Conservation (phyloP, 1,140 invertebrate species). For the Dendroctonus ponderosae region DNA sequence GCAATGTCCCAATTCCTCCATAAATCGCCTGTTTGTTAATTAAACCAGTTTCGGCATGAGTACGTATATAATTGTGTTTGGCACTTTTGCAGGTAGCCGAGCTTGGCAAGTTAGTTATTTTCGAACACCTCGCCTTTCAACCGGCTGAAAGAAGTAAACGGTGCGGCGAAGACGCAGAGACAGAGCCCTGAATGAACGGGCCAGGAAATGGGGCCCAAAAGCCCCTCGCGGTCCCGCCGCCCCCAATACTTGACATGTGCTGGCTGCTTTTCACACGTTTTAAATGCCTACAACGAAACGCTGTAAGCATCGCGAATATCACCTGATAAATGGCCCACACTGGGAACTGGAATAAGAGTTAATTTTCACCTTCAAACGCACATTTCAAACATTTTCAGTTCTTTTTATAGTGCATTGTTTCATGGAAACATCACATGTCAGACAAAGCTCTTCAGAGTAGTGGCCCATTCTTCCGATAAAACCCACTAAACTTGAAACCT, state of each 20-base stretch:
- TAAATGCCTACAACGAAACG: slow-evolving; percentile 23
- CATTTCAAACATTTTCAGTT: too few relatives aligned
- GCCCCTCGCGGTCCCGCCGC: slow-evolving; percentile 24
- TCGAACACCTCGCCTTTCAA: slow-evolving; percentile 44
- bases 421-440: too few relatives aligned
- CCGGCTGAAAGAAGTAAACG: slow-evolving; percentile 43
- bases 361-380: slow-evolving; percentile 1
- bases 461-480: too few relatives aligned
- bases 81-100: slow-evolving; percentile 29
- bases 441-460: too few relatives aligned
- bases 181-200: slow-evolving; percentile 14
- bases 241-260: slow-evolving; percentile 41
- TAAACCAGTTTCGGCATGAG: slow-evolving; percentile 1
- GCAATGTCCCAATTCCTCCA: too few relatives aligned
- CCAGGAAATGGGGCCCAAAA: slow-evolving; percentile 37
- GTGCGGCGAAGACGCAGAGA: slow-evolving; percentile 19
- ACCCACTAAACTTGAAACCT: too few relatives aligned
- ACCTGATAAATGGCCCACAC: slow-evolving; percentile 18
- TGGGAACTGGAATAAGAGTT: slow-evolving; percentile 22
- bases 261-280: slow-evolving; percentile 43
- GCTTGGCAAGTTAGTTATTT: slow-evolving; percentile 32
- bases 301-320: slow-evolving; percentile 20
- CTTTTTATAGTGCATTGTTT: too few relatives aligned
- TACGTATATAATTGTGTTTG: not conserved
- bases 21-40: not conserved